These are phyloP conservation scores for Hyposmocoma kahamanoa DNA, from an alignment of 1,140 invertebrate species.

Conservation along the genomic window DNA sequence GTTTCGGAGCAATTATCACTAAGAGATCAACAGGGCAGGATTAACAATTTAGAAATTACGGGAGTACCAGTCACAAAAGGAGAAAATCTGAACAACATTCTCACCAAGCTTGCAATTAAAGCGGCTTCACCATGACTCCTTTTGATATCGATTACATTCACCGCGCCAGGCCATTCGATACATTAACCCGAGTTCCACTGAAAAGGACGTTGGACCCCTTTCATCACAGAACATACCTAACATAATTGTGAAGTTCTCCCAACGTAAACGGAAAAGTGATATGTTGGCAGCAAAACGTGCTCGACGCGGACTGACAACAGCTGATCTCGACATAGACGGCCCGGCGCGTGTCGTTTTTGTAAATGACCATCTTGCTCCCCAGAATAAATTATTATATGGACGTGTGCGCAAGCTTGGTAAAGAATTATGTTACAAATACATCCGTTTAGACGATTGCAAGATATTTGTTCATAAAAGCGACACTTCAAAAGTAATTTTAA, in stretches of 20 bases:
- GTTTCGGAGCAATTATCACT: too few relatives aligned
- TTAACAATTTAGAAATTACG: conserved; percentile 9
- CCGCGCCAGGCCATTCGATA: conserved; percentile 4
- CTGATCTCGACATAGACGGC: conserved; percentile 11
- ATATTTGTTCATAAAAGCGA: conserved; percentile 13
- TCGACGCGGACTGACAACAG: conserved; percentile 12
- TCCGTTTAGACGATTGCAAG: conserved; percentile 13
- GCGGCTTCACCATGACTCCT: conserved; percentile 1
- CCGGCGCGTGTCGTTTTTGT: conserved; percentile 7
- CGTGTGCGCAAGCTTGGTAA: background rate
- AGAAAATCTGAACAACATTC: conserved; percentile 8
- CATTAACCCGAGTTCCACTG: background rate
- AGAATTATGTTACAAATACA: conserved; percentile 8
- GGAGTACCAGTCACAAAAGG: conserved; percentile 5
- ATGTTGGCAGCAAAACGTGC: conserved; percentile 8
- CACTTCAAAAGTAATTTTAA: conserved; percentile 5
- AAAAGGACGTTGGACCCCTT: background rate
- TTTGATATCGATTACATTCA: conserved; percentile 10
- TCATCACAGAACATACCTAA: background rate
- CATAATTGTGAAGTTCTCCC: conserved; percentile 10
- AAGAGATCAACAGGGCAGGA: background rate
- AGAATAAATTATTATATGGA: conserved; percentile 8
- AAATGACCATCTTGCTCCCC: conserved; percentile 11
- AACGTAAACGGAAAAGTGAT: conserved; percentile 9
- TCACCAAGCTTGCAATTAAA: background rate